phyloP scores from a whole-genome alignment of 2,113 vertebrate genomes.

The Actinemys pallida region DNA sequence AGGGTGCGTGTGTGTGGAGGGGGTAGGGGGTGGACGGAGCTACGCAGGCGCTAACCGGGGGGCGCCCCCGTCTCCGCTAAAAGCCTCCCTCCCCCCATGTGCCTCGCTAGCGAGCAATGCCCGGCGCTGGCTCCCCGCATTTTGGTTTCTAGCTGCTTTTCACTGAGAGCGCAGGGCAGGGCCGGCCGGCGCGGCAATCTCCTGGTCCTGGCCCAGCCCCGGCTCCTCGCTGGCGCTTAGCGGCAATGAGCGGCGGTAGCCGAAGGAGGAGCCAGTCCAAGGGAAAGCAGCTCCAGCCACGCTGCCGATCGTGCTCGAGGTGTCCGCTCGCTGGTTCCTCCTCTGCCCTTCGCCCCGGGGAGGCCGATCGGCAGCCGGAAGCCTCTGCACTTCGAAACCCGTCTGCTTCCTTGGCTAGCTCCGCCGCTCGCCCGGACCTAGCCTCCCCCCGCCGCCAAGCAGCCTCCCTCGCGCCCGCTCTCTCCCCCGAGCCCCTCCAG shows the following conservation, averaged over 20 bases:
- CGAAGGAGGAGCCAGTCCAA: neutral
- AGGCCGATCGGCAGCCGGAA: neutral
- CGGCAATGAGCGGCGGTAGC: neutral
- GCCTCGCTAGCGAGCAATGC: neutral
- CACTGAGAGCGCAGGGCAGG: neutral
- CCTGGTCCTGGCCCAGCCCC: too few species aligned
- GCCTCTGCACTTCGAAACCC: accelerated
- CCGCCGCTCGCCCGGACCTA: neutral
- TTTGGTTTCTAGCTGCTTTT: accelerated
- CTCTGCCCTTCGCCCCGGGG: neutral
- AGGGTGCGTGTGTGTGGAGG: conserved; percentile 49
- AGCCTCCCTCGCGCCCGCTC: neutral
- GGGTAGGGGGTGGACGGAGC: neutral
- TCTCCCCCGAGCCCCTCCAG: neutral
- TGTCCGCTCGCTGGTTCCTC: neutral
- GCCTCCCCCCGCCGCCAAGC: neutral
- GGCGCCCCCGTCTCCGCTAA: conserved; percentile 1
- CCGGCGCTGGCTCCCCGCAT: neutral
- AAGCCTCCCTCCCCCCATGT: neutral
- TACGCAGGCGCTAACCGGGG: conserved; percentile 83
- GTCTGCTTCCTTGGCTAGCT: neutral
- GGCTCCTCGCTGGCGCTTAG: neutral
- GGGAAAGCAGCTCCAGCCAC: neutral
- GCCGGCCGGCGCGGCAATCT: neutral
- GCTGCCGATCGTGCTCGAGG: too few species aligned